A percentile compares a stretch with the other conserved stretches of the same genome.
These are phyloP conservation scores for Acleris holmiana DNA, from an alignment of 2,888 invertebrate genomes.

Conservation along the genomic window DNA sequence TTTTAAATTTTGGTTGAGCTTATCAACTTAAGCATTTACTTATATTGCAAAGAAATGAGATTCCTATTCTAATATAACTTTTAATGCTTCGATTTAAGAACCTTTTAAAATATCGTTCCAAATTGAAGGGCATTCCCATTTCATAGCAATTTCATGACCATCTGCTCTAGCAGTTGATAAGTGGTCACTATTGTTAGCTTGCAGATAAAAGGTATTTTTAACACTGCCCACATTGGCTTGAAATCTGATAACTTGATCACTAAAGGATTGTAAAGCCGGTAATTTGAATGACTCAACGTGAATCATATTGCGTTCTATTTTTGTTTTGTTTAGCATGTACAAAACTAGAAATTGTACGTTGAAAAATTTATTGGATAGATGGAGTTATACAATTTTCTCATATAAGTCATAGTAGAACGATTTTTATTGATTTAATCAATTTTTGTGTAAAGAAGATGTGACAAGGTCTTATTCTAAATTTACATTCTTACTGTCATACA, in stretches of 20 bases:
- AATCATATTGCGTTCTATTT: constrained; percentile 30
- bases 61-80: not conserved
- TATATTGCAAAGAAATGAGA: too few species aligned
- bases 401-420: too few species aligned
- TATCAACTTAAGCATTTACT: too few species aligned
- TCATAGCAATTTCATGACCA: constrained; percentile 22
- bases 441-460: too few species aligned
- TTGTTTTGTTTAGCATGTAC: not conserved
- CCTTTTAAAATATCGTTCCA: too few species aligned
- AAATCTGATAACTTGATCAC: constrained; percentile 13
- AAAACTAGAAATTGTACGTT: too few species aligned
- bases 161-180: constrained; percentile 27
- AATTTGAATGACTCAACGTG: constrained; percentile 31
- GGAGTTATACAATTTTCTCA: too few species aligned
- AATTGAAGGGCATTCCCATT: not conserved
- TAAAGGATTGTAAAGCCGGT: constrained; percentile 11
- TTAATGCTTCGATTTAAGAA: not conserved
- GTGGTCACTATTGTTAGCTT: constrained; percentile 28
- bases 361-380: too few species aligned
- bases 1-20: too few species aligned
- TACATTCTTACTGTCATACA: too few species aligned
- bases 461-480: too few species aligned
- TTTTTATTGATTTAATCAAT: too few species aligned
- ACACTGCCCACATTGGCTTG: not conserved
- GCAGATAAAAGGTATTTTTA: not conserved